phyloP scores from a whole-genome alignment of 2,113 vertebrate species.

The Polypterus senegalus region DNA sequence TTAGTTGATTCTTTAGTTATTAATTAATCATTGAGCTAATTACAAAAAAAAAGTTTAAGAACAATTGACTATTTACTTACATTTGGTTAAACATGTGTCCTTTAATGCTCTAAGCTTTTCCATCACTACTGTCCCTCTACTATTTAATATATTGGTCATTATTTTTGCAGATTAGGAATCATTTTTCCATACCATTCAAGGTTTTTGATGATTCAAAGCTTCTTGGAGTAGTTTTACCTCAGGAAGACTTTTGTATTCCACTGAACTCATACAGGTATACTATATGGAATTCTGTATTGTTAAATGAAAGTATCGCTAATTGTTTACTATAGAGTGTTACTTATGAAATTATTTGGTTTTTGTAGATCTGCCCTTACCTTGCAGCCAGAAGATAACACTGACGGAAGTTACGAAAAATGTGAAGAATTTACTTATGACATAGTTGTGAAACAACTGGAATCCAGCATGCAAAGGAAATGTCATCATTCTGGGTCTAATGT shows the following conservation, averaged over 20 bases:
- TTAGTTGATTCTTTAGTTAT: no score
- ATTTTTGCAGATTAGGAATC: conserved; percentile 73
- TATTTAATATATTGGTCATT: background rate
- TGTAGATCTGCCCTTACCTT: conserved; percentile 69
- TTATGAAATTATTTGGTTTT: background rate
- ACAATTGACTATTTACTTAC: no score
- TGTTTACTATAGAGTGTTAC: no score
- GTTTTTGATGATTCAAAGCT: conserved; percentile 67
- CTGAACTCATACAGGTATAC: conserved; percentile 75
- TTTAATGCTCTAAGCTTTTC: background rate
- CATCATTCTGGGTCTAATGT: conserved; percentile 31
- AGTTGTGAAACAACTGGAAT: conserved; percentile 49
- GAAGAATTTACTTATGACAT: conserved; percentile 79
- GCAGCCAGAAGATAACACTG: conserved; percentile 52
- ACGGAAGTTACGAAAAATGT: conserved; percentile 45
- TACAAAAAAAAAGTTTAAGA: no score
- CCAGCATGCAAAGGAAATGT: conserved; percentile 60
- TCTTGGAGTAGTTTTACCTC: conserved; percentile 67
- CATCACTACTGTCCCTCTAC: background rate
- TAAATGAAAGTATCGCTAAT: no score
- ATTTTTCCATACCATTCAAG: conserved; percentile 75
- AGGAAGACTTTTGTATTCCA: conserved; percentile 79
- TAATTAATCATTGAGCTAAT: no score
- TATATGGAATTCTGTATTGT: background rate
- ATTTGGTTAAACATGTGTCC: no score